Base-by-base conservation (phyloP, 2,888 invertebrate genomes). In the Spatulosminthurus flaviceps region DNA sequence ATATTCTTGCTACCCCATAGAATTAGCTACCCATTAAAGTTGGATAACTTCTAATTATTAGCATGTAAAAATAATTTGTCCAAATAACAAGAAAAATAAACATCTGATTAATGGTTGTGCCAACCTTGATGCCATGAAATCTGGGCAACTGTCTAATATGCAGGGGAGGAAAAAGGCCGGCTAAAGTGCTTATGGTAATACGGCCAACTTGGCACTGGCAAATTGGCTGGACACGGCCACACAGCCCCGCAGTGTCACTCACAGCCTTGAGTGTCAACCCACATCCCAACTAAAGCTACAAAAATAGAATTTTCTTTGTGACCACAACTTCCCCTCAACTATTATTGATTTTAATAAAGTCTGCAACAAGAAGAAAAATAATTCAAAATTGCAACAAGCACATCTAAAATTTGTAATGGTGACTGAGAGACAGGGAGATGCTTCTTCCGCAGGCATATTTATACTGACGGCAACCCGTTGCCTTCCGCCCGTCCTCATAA, bases 211-310 rank as follows among this genome's bases (percentile, higher is more conserved):
- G n/a, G n/a, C n/a, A n/a, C n/a, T n/a, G n/a, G 61, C 22, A 9
- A n/a, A 61, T 19, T 61, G 5, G 7, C 5, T 61, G 11, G n/a
- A n/a, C n/a, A 7, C 9, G 61, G 61, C 11, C 19, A 61, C 19
- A n/a, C 61, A 61, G n/a, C 61, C 22, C 61, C 61, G 41, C 41
- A 13, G 13, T 61, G 61, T 61, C 61, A 61, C 61, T 61, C 11
- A 61, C 61, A 22, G n/a, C n/a, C 19, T 22, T 19, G 61, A 61
- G 11, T 13, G 22, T 22, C 22, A 61, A 61, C 61, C 61, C 61
- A 61, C 61, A 61, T 61, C 61, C 61, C 61, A 61, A 61, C 61
- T 61, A 61, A 61, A 61, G 61, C 61, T 22, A 61, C 22, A 61
- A 61, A 61, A 61, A 61, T 61, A 61, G 22, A 61, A 61, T 22